Evolutionary conservation across 1,140 invertebrate species (phyloP).

Genomic region (Magallana gigas): DNA sequence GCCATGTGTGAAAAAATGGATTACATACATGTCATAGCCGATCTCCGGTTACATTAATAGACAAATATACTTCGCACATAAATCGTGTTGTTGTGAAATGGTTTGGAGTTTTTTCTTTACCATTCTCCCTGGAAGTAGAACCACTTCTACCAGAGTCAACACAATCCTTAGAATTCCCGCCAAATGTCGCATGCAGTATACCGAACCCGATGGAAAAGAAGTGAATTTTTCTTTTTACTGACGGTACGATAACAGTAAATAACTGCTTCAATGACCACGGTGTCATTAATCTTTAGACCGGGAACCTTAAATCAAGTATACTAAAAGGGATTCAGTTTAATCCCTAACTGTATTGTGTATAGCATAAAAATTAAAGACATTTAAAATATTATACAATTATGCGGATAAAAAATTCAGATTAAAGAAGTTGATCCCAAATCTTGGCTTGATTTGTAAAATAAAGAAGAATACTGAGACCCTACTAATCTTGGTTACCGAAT

Average conservation of each 20-base stretch:
- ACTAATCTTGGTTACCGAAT: conserved; percentile 23
- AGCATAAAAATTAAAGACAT: not conserved
- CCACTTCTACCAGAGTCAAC: too few relatives aligned
- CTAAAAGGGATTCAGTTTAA: not conserved
- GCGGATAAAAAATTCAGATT: not conserved
- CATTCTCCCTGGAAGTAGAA: too few relatives aligned
- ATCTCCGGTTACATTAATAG: too few relatives aligned
- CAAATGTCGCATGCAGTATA: not conserved
- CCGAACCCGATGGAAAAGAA: not conserved
- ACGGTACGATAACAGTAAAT: too few relatives aligned
- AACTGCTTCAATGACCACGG: too few relatives aligned
- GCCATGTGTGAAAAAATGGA: too few relatives aligned
- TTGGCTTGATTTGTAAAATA: conserved; percentile 3
- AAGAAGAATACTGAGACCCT: not conserved
- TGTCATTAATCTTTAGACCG: not conserved
- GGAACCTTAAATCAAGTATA: conserved; percentile 15
- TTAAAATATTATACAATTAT: not conserved
- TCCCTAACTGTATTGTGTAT: not conserved
- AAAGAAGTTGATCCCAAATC: not conserved
- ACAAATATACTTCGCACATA: too few relatives aligned
- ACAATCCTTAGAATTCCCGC: not conserved
- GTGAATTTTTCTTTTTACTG: too few relatives aligned
- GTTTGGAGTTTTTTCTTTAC: too few relatives aligned
- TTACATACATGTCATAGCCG: too few relatives aligned
- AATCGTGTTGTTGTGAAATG: too few relatives aligned